Evolutionary conservation across 2,113 vertebrate species (phyloP), one percentile per base, ranked within the genome.

Genomic region (Lepus americanus): DNA sequence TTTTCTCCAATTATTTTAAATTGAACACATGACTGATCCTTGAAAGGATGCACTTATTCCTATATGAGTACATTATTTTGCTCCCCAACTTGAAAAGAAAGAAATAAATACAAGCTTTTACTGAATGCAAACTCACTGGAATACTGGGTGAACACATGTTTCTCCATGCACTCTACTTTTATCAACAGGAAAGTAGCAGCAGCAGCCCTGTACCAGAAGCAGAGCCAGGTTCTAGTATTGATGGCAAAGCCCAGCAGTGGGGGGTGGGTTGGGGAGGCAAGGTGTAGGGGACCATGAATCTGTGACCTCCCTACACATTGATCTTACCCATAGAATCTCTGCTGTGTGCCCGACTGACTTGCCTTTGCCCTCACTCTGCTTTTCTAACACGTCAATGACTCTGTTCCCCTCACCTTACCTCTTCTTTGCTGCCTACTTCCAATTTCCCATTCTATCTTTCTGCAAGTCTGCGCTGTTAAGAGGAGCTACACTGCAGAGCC

Each of bases 21-120:
- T 53, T 51, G 44, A 44, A 59, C 22, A n/a, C 4, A 64, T 69
- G 7, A 86, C 27, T 81, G 23, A 77, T 83, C 70, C 31, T 89
- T 79, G 78, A 79, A 78, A 53, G 44, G n/a, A 36, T 70, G 61
- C 31, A 33, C 16, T 51, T 87, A 76, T 66, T 79, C 51, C 59
- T 29, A 39, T 53, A 69, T 36, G 5, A 3, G 53, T 31, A n/a
- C 51, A 36, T 87, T 69, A 69, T 59, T 91, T 92, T 73, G 61
- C 49, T 17, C 81, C 66, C 33, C 27, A 73, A 72, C n/a, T 53
- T 63, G 44, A 36, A 61, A 92, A 39, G 29, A 55, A 72, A 84
- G 59, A 19, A 39, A 76, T 31, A 94, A 78, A 79, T 33, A 88
- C 33, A 74, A 73, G 29, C 9, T 91, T 84, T 84, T 61, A 67